Evolutionary conservation across 2,797 vertebrate genomes (phyloP), one percentile per base, ranked within the genome.

Genomic region (Danio choprae): DNA sequence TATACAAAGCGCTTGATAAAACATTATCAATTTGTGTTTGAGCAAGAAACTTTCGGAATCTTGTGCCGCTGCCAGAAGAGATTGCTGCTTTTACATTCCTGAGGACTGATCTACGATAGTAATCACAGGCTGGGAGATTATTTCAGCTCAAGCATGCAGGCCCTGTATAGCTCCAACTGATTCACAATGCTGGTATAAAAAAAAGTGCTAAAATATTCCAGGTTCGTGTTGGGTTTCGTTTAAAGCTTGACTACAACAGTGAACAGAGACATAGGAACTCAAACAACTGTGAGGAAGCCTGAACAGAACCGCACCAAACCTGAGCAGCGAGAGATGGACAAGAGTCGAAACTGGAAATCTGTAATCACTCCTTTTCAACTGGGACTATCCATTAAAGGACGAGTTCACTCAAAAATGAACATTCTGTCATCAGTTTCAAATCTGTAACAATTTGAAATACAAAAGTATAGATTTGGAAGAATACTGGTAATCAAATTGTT

Each of bases 21-120:
- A 58, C 50, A 56, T 71, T 77, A 67, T 82, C 71, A 68, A 68
- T 79, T 72, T 60, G 38, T 50, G 69, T 65, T 80, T 60, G 64
- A 79, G 74, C 48, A 75, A 79, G 71, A 84, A 67, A 67, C 20
- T 58, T 53, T 62, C 46, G 53, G 68, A 71, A 76, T 64, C 16
- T 81, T 59, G 74, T 74, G 74, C 73, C 56, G 29, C 55, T 50
- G 83, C 70, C 68, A 74, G 72, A 72, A 76, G 79, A 83, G 80
- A 79, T 82, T 85, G 63, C 56, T 70, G 63, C 81, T 80, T 77
- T 76, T 84, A 69, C 84, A 84, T 84, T 87, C 84, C 86, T 84
- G 86, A 85, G 86, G 76, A 81, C 80, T 84, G 74, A 84, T 79
- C 82, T 82, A 85, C 65, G 69, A 76, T 64, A 73, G 60, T 75